Evolutionary conservation across 1,140 invertebrate species (phyloP), one percentile per base, ranked within the genome.

Genomic region (Drosophila willistoni): DNA sequence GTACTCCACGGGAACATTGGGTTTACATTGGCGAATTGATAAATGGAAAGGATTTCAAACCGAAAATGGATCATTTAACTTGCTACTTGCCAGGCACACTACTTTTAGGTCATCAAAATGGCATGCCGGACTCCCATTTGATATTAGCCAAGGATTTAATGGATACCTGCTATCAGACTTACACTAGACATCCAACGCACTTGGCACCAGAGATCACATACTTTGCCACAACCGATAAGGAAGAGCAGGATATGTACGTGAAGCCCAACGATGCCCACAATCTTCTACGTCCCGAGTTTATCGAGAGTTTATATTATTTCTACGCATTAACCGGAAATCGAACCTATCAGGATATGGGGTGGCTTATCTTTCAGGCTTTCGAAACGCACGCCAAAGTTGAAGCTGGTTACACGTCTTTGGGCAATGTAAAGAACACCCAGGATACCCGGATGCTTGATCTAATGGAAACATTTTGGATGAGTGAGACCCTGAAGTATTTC

Each of bases 41-140:
- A 12, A 92, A 92, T 77, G 91, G 95, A 12, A 94, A 96, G 91
- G 95, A 96, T 61, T 98, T 98, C 90, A 98, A 97, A 93, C 98
- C 98, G 9, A 99, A 99, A 94, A 99, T 99, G 98, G 98, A 99
- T 92, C 98, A 99, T 93, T 93, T 99, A 51, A 98, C 97, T 0
- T 99, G 99, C 92, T 99, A 98, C 92, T 93, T 99, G 67, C 96
- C 98, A 3, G 98, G 98, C 17, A 99, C 98, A 0, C 93, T 99
- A 77, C 96, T 98, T 2, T 93, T 99, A 41, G 99, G 98, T 1
- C 94, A 96, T 74, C 95, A 96, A 77, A 95, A 98, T 91, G 98
- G 97, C 14, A 94, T 99, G 80, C 96, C 96, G 0, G 92, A 94
- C 10, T 95, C 96, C 72, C 98, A 99, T 92, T 93, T 99, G 93